These are phyloP conservation scores for Tachycineta bicolor DNA, from an alignment of 2,113 vertebrate genomes.

Conservation along the genomic window DNA sequence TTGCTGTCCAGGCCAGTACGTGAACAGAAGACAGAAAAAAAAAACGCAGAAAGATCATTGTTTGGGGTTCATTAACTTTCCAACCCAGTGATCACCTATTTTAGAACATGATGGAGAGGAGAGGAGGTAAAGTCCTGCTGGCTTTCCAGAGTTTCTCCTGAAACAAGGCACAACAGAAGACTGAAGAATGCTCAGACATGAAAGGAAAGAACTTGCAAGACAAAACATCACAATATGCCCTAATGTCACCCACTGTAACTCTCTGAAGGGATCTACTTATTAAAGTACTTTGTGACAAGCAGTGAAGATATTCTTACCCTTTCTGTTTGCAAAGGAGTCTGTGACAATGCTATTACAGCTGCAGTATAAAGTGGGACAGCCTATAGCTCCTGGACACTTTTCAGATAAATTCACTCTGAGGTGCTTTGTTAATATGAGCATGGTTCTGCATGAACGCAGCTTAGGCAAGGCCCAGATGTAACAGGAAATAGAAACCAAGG, in stretches of 20 bases:
- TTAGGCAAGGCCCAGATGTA: neutral
- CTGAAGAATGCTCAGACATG: neutral
- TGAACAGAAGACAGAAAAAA: neutral
- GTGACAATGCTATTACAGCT: neutral
- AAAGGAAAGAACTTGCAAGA: neutral
- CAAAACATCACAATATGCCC: neutral
- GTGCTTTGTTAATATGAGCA: neutral
- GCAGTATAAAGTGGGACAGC: neutral
- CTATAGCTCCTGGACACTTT: neutral
- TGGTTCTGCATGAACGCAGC: neutral
- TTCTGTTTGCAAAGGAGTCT: neutral
- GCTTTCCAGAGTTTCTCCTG: neutral
- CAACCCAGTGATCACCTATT: neutral
- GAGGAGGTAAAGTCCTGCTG: neutral
- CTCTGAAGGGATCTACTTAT: neutral
- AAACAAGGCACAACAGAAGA: neutral
- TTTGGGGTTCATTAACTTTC: neutral
- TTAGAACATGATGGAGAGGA: neutral
- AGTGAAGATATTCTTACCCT: neutral
- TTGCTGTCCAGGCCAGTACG: neutral
- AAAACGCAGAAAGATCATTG: neutral
- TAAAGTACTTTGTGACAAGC: neutral
- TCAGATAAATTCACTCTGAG: neutral
- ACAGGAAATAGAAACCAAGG: neutral
- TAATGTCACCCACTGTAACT: neutral